Base-by-base conservation (phyloP, 2,888 invertebrate species). In the Diplazon laetatorius region DNA sequence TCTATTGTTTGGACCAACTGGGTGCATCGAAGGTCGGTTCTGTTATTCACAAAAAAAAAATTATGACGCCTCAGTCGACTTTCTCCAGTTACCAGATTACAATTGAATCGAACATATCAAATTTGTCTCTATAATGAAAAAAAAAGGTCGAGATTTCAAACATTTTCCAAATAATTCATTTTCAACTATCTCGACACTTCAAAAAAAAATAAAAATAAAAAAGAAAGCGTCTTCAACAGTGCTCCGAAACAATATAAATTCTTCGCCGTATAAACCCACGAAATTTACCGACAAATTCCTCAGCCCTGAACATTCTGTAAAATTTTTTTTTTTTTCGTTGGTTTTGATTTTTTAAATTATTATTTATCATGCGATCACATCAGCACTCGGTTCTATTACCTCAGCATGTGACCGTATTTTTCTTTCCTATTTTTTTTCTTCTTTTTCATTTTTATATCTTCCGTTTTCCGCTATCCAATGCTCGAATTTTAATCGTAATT, bases 1-100 rank as follows among this genome's bases (percentile, higher is more conserved):
- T 73, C 83, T 83, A 63, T 81, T 91, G 75, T 91, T 91, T 84
- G 90, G 87, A 84, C 86, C 88, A 78, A 87, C 88, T 42, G 87
- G 88, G 83, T 91, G 91, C 83, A 86, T 91, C 48, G 88, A 89
- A 91, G 91, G 91, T 91, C 89, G 86, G 88, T 87, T 86, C 71
- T 82, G 82, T 80, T 62, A 83, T 68, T 72, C 71, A 68, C 76
- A 71, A 68, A 59, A 78, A 75, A 57, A 60, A 39, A 22, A 35
- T 50, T n/a, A 66, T 68, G n/a, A n/a, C n/a, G n/a, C n/a, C n/a
- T n/a, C n/a, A n/a, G n/a, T n/a, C n/a, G n/a, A n/a, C n/a, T n/a
- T n/a, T n/a, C n/a, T n/a, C n/a, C n/a, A n/a, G n/a, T n/a, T n/a
- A n/a, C n/a, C n/a, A n/a, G n/a, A n/a, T n/a, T n/a, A n/a, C n/a